Base-by-base conservation (phyloP, 1,140 invertebrate genomes). In the Drosophila nasuta region DNA sequence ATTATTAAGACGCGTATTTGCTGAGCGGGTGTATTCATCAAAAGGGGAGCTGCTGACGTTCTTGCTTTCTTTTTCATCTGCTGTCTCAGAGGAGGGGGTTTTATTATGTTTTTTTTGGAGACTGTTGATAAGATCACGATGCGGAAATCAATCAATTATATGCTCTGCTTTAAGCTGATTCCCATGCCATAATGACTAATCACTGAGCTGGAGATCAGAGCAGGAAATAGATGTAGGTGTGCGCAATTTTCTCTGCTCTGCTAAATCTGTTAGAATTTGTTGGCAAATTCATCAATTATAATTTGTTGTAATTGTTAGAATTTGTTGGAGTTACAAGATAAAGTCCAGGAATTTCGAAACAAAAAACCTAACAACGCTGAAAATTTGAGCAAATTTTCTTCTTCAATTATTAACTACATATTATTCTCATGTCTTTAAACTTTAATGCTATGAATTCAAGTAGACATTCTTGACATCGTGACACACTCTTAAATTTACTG, bases 21-120 rank as follows among this genome's bases (percentile, higher is more conserved):
- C 30, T 15, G 68, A 63, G 66, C 20, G 20, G 65, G 69, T 69
- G 75, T 25, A 25, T 62, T 77, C 66, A 54, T 57, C 45, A 43
- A 25, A 33, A 11, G 45, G 45, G 30, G 38, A 28, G 48, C 56
- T 58, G 69, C 64, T 82, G 69, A 60, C 79, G 71, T 71, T 49
- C 15, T 79, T 75, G 73, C 81, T 85, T 85, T 81, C 81, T 85
- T 85, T 83, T 69, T 13, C 17, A 30, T 46, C 13, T n/a, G 51
- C 4, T 33, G 11, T 8, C 7, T 25, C 25, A 28, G 20, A 25
- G 20, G 20, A 25, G 20, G 20, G 20, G 20, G 20, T 25, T 25
- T 25, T 25, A 25, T 25, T 25, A 25, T 25, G 3, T n/a, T n/a
- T n/a, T 25, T 3, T 25, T 25, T 4, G 3, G 20, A 25, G 54